Base-by-base conservation (phyloP, 2,888 invertebrate species). In the Creontiades dilutus region DNA sequence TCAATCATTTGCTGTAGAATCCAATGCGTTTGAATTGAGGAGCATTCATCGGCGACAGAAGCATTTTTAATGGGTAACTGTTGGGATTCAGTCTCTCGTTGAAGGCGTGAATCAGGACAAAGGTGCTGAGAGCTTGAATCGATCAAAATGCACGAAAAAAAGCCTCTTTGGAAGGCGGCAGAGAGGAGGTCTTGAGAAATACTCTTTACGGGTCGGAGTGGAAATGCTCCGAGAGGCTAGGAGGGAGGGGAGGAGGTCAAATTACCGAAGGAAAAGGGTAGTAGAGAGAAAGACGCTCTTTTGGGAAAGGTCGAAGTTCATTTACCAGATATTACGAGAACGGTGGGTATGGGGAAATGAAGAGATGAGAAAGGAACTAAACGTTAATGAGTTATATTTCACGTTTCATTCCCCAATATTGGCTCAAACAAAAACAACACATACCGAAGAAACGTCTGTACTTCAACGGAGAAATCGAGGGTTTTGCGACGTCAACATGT, bases 111-210 rank as follows among this genome's bases (percentile, higher is more conserved):
- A 68, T 68, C 68, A 68, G n/a, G 27, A 23, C 57, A 12, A 19
- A 23, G 68, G 68, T 68, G 68, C 19, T n/a, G 57, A 57, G 57
- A n/a, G 57, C 27, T 68, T 68, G 23, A 68, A 68, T 68, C 68
- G 68, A 68, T 68, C 68, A 68, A 68, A 16, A 68, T 27, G 11
- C 19, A 27, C 19, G 68, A 23, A 68, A 68, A 68, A 61, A 61
- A 61, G 61, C n/a, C 61, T 19, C 61, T 61, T 61, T 61, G n/a
- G 61, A 61, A 61, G 61, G 11, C 68, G 19, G 23, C 11, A 0
- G 12, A 23, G 27, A 7, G 23, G 12, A 68, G 61, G 68, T 68
- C 23, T 23, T 68, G 23, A 68, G 68, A 68, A 68, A 68, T 68
- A 68, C 68, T 68, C 68, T 37, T 37, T 68, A 68, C 68, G 68